These are phyloP conservation scores for Dusona sp. DNA, from an alignment of 2,888 invertebrate genomes.

Conservation along the genomic window DNA sequence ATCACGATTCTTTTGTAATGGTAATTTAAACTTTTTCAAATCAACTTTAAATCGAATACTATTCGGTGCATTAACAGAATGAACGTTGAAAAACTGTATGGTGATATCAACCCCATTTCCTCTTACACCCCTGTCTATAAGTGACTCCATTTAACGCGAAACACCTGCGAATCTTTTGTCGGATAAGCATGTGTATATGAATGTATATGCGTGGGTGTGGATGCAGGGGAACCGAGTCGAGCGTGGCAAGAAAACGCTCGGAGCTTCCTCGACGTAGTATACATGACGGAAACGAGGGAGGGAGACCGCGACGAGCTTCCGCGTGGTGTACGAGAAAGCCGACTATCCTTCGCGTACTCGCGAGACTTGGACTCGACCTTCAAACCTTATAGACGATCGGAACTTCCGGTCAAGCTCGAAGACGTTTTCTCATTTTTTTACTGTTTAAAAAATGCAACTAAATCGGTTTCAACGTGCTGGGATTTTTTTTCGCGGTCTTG, in stretches of 20 bases:
- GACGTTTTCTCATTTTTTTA: not conserved
- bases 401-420: conserved; percentile 49
- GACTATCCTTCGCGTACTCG: conserved; percentile 61
- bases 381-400: conserved; percentile 47
- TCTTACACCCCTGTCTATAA: not conserved
- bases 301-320: conserved; percentile 61
- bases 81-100: not conserved
- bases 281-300: conserved; percentile 54
- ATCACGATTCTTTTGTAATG: not conserved
- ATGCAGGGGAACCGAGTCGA: conserved; percentile 57
- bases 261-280: conserved; percentile 47
- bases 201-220: conserved; percentile 34
- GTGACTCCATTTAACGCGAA: conserved; percentile 53
- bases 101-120: not conserved
- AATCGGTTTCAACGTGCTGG: not conserved
- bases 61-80: not conserved
- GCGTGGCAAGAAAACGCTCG: conserved; percentile 60
- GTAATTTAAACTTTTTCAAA: not conserved
- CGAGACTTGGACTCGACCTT: conserved; percentile 57
- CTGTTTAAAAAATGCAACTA: not conserved
- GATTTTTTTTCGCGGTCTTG: not conserved
- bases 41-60: not conserved
- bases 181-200: conserved; percentile 1
- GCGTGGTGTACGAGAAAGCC: conserved; percentile 59
- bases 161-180: conserved; percentile 61